Evolutionary conservation across 2,888 invertebrate species (phyloP), one percentile per base, ranked within the genome.

Genomic region (Keiferia lycopersicella): DNA sequence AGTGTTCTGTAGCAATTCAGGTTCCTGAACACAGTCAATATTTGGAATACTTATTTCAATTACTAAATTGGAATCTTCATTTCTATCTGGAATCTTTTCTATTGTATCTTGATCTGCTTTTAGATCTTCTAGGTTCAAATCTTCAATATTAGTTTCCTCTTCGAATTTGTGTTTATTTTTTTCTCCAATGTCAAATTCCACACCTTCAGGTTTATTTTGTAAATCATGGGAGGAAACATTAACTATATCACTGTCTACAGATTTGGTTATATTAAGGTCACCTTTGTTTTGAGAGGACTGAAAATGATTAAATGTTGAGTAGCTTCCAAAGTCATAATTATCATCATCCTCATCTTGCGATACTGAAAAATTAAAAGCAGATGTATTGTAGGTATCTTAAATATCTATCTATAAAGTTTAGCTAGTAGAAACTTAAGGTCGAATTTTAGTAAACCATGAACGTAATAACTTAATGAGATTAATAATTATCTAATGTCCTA

Each of bases 341-440:
- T 79, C 79, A 56, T 87, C 87, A 65, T 88, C 87, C 66, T 90
- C 89, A 66, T 88, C 90, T 76, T 89, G 89, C 65, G 91, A 89
- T 67, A 88, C 91, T 91, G 79, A 60, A 82, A 84, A 64, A 71
- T 38, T 38, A 62, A 50, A 22, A 11, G n/a, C 8, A 16, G n/a
- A 4, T 6, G 3, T 11, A 1, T 2, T n/a, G 8, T 3, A n/a
- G n/a, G 8, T 41, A 41, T 41, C 8, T 16, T 45, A 16, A 3
- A n/a, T 16, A 45, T 41, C 39, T 41, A n/a, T 45, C 8, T 3
- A 14, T 41, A 41, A 14, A 14, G n/a, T 1, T 41, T 2, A n/a
- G 41, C 4, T 20, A 53, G 12, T 53, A 26, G 22, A 53, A 45
- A 53, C 22, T 53, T 12, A n/a, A 57, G 57, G 57, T 57, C 30